These are phyloP conservation scores for Trachelus troglodyta DNA, from an alignment of 2,888 invertebrate species.

Conservation along the genomic window DNA sequence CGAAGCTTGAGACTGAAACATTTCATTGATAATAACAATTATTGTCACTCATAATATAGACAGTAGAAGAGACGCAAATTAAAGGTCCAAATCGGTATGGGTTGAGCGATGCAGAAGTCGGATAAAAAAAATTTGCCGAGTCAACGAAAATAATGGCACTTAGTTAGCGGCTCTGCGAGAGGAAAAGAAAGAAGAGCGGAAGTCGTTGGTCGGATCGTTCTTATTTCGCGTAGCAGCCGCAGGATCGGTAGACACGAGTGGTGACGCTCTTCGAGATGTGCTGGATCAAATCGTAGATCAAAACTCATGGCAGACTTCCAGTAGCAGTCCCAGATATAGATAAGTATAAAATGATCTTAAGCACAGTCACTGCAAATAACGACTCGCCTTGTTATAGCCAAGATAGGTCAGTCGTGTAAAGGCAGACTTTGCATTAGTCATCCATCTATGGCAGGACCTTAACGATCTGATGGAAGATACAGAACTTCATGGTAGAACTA, in stretches of 20 bases:
- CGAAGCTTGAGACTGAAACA: neutral
- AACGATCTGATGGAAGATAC: slow-evolving; percentile 31
- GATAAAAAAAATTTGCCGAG: slow-evolving; percentile 36
- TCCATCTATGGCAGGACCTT: slow-evolving; percentile 22
- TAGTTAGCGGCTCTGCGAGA: slow-evolving; percentile 19
- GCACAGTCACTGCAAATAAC: slow-evolving; percentile 42
- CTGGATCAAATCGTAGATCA: slow-evolving; percentile 27
- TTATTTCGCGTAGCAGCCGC: slow-evolving; percentile 21
- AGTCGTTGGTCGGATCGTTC: slow-evolving; percentile 27
- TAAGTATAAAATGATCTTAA: slow-evolving; percentile 41
- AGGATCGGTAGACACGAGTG: neutral
- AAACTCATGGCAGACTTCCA: slow-evolving; percentile 27
- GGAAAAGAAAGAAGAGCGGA: slow-evolving; percentile 37
- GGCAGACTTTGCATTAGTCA: slow-evolving; percentile 38
- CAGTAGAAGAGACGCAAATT: neutral
- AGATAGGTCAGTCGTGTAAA: neutral
- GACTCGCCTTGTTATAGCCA: slow-evolving; percentile 40
- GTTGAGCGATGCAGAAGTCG: neutral
- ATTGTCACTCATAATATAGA: neutral
- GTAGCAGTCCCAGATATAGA: slow-evolving; percentile 48
- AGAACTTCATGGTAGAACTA: neutral
- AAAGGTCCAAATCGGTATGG: neutral
- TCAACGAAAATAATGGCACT: slow-evolving; percentile 45
- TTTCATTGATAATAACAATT: neutral
- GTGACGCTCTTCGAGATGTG: neutral